Percentiles rank a stretch among this genome's conserved stretches.
These are phyloP conservation scores for Morus bassanus DNA, from an alignment of 2,797 vertebrate genomes.

Conservation along the genomic window DNA sequence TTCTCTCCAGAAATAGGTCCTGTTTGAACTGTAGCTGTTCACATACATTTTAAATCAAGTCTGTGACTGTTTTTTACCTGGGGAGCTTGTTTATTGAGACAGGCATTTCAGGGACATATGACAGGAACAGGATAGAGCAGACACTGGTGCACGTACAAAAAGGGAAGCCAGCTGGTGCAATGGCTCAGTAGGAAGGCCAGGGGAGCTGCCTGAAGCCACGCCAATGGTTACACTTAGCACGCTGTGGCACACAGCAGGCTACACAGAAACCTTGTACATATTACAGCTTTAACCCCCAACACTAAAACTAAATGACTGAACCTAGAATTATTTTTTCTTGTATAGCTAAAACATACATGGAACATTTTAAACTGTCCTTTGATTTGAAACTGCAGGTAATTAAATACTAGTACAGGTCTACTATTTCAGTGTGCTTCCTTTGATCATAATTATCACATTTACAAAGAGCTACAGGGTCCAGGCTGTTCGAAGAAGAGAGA, in stretches of 20 bases:
- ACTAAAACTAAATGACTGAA: not conserved
- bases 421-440: not conserved
- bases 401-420: not conserved
- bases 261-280: not conserved
- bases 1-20: constrained; percentile 8
- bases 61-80: not conserved
- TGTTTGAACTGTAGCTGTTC: not conserved
- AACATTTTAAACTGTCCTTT: not conserved
- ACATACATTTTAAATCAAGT: not conserved
- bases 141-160: not conserved
- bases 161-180: not conserved
- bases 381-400: constrained; percentile 15
- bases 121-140: not conserved
- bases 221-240: not conserved
- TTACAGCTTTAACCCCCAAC: not conserved
- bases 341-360: not conserved
- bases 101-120: not conserved
- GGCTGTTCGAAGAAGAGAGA: not conserved
- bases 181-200: not conserved
- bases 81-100: not conserved
- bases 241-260: not conserved
- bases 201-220: not conserved
- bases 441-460: not conserved
- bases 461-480: not conserved
- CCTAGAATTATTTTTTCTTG: not conserved